phyloP scores from a whole-genome alignment of 2,888 invertebrate genomes.

The Rhaphigaster nebulosa region DNA sequence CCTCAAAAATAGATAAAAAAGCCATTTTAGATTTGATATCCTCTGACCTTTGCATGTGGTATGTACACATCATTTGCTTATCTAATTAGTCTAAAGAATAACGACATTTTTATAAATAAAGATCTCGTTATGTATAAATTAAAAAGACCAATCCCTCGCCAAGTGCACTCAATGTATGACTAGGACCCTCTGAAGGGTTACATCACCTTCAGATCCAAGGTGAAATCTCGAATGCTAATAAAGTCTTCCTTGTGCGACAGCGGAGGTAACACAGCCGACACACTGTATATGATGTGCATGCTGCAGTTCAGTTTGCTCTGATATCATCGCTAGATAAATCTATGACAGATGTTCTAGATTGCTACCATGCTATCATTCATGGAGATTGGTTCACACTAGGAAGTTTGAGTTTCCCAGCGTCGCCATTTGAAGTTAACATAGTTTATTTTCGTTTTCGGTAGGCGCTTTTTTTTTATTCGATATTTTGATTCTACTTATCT shows the following conservation, averaged over 20 bases:
- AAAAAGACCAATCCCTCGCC: too few species aligned
- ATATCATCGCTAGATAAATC: slow-evolving; percentile 2
- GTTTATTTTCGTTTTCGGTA: background rate
- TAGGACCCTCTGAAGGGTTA: background rate
- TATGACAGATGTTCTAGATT: background rate
- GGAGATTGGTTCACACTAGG: background rate
- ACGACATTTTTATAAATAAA: too few species aligned
- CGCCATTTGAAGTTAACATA: background rate
- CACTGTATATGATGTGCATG: background rate
- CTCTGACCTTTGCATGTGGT: too few species aligned
- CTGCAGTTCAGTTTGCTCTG: background rate
- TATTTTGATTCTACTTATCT: too few species aligned
- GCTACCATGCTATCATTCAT: background rate
- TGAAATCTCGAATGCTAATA: background rate
- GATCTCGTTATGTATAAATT: too few species aligned
- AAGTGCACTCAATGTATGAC: too few species aligned
- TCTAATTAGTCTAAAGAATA: too few species aligned
- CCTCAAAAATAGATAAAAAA: too few species aligned
- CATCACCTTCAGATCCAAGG: background rate
- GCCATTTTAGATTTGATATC: too few species aligned
- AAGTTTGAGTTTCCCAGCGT: background rate
- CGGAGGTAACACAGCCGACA: background rate
- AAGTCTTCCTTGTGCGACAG: background rate
- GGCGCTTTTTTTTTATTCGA: too few species aligned
- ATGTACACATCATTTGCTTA: too few species aligned